phyloP scores from a whole-genome alignment of 2,113 vertebrate species.

The Dipodomys ordii region DNA sequence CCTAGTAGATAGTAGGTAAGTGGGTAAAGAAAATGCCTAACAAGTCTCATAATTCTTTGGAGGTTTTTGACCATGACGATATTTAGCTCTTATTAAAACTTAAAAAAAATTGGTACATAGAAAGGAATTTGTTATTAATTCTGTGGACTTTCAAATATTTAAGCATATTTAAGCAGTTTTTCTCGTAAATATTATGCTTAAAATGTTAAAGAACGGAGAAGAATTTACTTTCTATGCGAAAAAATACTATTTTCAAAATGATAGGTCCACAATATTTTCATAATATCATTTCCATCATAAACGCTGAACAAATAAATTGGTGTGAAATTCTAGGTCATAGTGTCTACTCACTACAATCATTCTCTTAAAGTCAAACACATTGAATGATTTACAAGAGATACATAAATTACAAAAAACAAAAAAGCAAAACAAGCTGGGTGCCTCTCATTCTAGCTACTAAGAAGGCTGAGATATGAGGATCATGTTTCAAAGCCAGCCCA shows the following conservation, averaged over 20 bases:
- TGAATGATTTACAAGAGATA: background rate
- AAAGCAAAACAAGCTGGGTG: background rate
- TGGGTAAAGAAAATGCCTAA: constrained; percentile 8
- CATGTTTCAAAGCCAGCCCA: no score
- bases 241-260: constrained; percentile 23
- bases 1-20: background rate
- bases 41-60: background rate
- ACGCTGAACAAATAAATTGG: background rate
- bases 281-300: background rate
- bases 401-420: background rate
- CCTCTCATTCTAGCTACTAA: no score
- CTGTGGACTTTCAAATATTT: constrained; percentile 4
- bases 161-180: constrained; percentile 33
- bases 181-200: background rate
- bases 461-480: no score
- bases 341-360: background rate
- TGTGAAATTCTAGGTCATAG: background rate
- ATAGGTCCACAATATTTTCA: background rate
- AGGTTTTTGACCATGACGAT: background rate
- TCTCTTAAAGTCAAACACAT: background rate
- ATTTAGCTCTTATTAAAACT: background rate
- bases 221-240: background rate
- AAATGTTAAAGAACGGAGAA: constrained; percentile 3
- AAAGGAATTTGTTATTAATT: constrained; percentile 10
- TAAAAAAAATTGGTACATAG: background rate